Base-by-base conservation (phyloP, 2,113 vertebrate genomes). In the Lagopus leucura region DNA sequence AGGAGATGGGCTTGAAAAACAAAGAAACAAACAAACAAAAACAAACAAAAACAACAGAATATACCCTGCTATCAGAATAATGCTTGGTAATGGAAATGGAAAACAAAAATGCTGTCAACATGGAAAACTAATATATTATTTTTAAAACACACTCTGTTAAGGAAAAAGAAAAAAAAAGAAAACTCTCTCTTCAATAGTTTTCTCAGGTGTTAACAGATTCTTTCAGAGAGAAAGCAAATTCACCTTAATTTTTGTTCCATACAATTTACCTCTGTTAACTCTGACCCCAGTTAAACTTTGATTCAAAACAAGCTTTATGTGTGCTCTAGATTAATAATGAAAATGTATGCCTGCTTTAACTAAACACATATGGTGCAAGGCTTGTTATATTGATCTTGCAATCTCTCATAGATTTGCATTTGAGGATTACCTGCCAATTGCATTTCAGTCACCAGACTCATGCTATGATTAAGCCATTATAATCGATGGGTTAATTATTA, bases 71-170 rank as follows among this genome's bases (percentile, higher is more conserved):
- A 28, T 82, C 54, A 69, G 72, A 69, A 3, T 88, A 82, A 76
- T 57, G 24, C 13, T 72, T 1, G 3, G 40, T 54, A 8, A 22
- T 0, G 0, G 20, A 58, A 8, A 22, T 0, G 0, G 20, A 58
- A 75, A 82, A 63, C 3, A 83, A 90, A 74, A 82, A 32, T 7
- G 25, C 22, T 58, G 3, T 42, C 34, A 19, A 21, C 3, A 2
- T 64, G 24, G 43, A 79, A 65, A 36, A 27, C 15, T 70, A 47
- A 36, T 24, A 50, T 48, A 48, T 11, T 28, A 27, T 8, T 61
- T 88, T 54, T 79, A 36, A 80, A 88, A 72, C 2, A 42, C 1
- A 6, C 2, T 36, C 5, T 5, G 42, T 32, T 17, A 82, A 76
- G 16, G 7, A 64, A 90, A 79, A 80, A 64, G 3, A 66, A 6